A percentile compares a stretch with the other conserved stretches of the same genome.
Conservation (phyloP, 1,140 invertebrate genomes). For the Drosophila subpulchrella region DNA sequence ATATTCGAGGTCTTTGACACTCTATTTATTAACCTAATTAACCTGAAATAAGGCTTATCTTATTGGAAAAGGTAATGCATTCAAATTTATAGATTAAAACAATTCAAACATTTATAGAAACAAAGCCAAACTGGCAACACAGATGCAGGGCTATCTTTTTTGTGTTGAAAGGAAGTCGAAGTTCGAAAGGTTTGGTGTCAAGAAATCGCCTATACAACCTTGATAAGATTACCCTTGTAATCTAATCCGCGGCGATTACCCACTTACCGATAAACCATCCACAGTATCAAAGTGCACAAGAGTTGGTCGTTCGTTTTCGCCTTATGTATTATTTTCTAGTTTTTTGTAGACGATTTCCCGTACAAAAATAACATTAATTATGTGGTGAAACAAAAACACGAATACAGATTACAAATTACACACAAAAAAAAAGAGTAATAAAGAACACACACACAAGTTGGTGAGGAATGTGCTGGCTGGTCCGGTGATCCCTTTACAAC, state of each 20-base stretch:
- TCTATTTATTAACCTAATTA: neutral
- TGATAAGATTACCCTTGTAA: constrained; percentile 27
- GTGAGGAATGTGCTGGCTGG: constrained; percentile 43
- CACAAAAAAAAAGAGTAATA: constrained; percentile 22
- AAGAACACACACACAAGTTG: constrained; percentile 22
- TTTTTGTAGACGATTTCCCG: constrained; percentile 43
- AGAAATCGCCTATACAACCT: neutral
- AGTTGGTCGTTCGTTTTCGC: constrained; percentile 25
- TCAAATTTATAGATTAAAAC: neutral
- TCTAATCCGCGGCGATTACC: constrained; percentile 45
- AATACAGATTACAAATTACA: constrained; percentile 47
- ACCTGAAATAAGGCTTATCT: neutral
- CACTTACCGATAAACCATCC: constrained; percentile 33
- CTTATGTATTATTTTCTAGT: constrained; percentile 75
- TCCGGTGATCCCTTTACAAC: constrained; percentile 85
- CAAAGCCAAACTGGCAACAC: too few species aligned
- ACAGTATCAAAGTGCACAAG: constrained; percentile 34
- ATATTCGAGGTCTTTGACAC: neutral
- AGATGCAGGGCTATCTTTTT: neutral
- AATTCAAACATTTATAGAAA: neutral
- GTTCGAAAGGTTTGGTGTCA: neutral
- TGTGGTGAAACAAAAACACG: constrained; percentile 49
- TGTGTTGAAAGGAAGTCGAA: neutral
- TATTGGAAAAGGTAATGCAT: neutral
- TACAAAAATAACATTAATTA: constrained; percentile 51